These are phyloP conservation scores for Ochropleura plecta DNA, from an alignment of 2,888 invertebrate genomes.

Conservation along the genomic window DNA sequence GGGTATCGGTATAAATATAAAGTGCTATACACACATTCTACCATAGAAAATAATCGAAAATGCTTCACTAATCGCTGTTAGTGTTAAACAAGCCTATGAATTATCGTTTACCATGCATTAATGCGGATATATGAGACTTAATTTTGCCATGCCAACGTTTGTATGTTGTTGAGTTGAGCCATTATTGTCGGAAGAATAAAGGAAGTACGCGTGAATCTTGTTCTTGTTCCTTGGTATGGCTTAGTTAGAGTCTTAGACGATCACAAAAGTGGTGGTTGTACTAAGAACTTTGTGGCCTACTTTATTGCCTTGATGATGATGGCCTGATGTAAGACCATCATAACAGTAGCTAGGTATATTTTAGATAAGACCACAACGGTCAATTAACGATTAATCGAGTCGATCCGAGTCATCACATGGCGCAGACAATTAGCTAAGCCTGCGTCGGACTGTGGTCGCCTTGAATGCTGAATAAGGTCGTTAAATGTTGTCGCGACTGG, in stretches of 20 bases:
- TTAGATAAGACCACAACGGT: constrained; percentile 43
- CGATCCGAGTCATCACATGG: constrained; percentile 43
- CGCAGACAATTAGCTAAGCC: constrained; percentile 53
- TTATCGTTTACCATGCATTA: constrained; percentile 4
- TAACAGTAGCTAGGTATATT: constrained; percentile 13
- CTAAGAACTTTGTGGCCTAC: constrained; percentile 32
- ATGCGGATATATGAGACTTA: constrained; percentile 33
- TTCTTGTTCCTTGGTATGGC: constrained; percentile 24
- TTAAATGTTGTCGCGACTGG: constrained; percentile 75
- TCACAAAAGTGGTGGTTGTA: constrained; percentile 34
- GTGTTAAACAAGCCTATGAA: constrained; percentile 4
- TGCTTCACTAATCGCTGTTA: neutral
- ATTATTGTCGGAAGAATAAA: constrained; percentile 37
- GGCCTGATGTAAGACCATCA: neutral
- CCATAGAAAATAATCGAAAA: constrained; percentile 21
- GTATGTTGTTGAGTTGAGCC: constrained; percentile 12
- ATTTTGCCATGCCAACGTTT: constrained; percentile 9
- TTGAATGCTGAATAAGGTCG: constrained; percentile 78
- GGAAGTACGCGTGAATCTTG: constrained; percentile 58
- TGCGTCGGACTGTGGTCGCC: constrained; percentile 64
- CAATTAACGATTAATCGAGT: constrained; percentile 39
- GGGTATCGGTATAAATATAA: constrained; percentile 27
- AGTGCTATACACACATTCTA: constrained; percentile 6
- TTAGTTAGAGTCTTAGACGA: no score
- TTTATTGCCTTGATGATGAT: neutral